phyloP scores from a whole-genome alignment of 2,888 invertebrate species.

The Anthophora plumipes region DNA sequence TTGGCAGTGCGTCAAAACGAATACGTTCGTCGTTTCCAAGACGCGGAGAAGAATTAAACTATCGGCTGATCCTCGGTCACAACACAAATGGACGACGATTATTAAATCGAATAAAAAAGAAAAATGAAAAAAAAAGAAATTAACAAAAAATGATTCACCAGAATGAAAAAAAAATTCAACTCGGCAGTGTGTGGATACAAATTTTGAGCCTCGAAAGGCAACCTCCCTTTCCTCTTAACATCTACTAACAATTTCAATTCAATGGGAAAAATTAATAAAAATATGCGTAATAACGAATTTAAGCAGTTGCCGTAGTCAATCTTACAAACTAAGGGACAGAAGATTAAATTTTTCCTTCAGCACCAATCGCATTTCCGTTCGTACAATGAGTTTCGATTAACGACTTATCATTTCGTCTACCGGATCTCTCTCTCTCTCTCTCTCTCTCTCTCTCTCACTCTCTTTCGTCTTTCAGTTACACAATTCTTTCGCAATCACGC shows the following conservation, averaged over 20 bases:
- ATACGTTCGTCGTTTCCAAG: slow-evolving; percentile 5
- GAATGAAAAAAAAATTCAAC: neutral
- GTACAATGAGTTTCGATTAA: slow-evolving; percentile 39
- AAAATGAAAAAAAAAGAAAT: neutral
- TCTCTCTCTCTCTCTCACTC: slow-evolving; percentile 18
- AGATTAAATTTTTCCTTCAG: slow-evolving; percentile 21
- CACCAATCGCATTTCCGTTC: slow-evolving; percentile 32
- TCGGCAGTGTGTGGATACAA: neutral
- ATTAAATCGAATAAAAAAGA: neutral
- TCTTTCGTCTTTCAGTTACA: slow-evolving; percentile 30
- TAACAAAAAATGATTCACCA: neutral
- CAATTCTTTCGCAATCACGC: slow-evolving; percentile 35
- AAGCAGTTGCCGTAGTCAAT: neutral
- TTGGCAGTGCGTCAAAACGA: slow-evolving; percentile 26
- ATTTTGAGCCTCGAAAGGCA: neutral
- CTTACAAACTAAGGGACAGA: slow-evolving; percentile 1
- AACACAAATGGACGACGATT: neutral
- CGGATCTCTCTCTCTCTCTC: slow-evolving; percentile 11
- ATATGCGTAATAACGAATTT: neutral
- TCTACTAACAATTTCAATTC: neutral
- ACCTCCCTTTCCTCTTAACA: neutral
- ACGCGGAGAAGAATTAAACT: too few relatives aligned
- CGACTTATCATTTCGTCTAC: slow-evolving; percentile 22
- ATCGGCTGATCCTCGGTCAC: neutral
- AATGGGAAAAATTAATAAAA: neutral